Conservation (phyloP, 1,140 invertebrate species). For the Brachionus koreanus region DNA sequence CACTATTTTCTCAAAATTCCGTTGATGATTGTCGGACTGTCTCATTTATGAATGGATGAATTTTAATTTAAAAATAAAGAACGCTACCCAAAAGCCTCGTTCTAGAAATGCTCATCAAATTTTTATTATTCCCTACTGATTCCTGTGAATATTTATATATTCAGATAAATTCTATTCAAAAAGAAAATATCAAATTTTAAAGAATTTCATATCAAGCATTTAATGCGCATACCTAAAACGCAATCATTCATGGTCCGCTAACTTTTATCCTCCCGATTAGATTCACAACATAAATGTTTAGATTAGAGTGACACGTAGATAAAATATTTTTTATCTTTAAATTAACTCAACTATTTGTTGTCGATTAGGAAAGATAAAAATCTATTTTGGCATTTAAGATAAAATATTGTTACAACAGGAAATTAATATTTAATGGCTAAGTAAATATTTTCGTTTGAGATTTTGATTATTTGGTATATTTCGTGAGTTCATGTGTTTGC, state of each 20-base stretch:
- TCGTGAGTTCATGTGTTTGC: background rate
- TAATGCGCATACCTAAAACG: background rate
- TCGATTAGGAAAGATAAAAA: conserved; percentile 13
- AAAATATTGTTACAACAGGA: background rate
- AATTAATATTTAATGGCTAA: conserved; percentile 32
- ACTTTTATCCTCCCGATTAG: background rate
- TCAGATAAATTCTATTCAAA: background rate
- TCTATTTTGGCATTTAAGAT: background rate
- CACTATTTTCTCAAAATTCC: conserved; percentile 13
- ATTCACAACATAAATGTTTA: background rate
- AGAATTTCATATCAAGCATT: background rate
- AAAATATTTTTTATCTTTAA: background rate
- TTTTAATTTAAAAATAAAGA: background rate
- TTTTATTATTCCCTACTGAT: background rate
- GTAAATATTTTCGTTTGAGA: conserved; percentile 4
- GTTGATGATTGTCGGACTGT: conserved; percentile 26
- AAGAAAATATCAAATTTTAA: background rate
- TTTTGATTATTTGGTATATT: background rate
- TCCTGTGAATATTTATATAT: background rate
- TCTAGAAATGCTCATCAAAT: conserved; percentile 14
- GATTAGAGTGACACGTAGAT: background rate
- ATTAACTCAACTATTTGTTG: background rate
- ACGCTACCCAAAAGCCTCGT: conserved; percentile 2
- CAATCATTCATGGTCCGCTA: background rate
- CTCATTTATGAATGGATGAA: background rate